These are phyloP conservation scores for Anastatus disparis DNA, from an alignment of 1,140 invertebrate genomes.

Conservation along the genomic window DNA sequence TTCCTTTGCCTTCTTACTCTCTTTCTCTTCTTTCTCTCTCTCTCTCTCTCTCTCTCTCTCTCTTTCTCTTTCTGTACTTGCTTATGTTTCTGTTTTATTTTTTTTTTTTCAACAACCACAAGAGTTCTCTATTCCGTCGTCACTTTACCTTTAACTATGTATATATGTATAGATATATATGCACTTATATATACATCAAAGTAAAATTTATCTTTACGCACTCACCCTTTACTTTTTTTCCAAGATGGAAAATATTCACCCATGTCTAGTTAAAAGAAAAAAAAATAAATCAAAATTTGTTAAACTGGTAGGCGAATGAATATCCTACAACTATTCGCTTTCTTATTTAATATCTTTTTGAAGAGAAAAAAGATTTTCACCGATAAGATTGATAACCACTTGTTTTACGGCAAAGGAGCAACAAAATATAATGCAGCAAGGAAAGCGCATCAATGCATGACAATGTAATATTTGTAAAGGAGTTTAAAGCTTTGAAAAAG, in stretches of 20 bases:
- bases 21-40: neutral
- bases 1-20: slow-evolving; percentile 7
- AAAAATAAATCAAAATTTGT: too few species aligned
- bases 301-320: too few species aligned
- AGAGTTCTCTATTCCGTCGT: slow-evolving; percentile 17
- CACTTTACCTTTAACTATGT: neutral
- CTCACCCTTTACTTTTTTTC: neutral
- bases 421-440: neutral
- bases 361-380: neutral
- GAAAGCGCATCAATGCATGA: slow-evolving; percentile 10
- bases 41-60: neutral
- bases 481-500: slow-evolving; percentile 13
- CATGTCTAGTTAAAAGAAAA: slow-evolving; percentile 1
- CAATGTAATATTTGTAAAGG: slow-evolving; percentile 32
- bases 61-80: slow-evolving; percentile 2
- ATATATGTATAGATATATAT: neutral
- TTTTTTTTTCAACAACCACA: slow-evolving; percentile 29
- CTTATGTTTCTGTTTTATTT: neutral
- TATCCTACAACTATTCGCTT: too few species aligned
- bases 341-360: too few species aligned
- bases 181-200: slow-evolving; percentile 10
- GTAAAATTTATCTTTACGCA: slow-evolving; percentile 26
- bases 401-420: too few species aligned
- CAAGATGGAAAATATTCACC: neutral
- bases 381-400: slow-evolving; percentile 30